phyloP scores from a whole-genome alignment of 2,888 invertebrate species.

The Torymus tubicola region DNA sequence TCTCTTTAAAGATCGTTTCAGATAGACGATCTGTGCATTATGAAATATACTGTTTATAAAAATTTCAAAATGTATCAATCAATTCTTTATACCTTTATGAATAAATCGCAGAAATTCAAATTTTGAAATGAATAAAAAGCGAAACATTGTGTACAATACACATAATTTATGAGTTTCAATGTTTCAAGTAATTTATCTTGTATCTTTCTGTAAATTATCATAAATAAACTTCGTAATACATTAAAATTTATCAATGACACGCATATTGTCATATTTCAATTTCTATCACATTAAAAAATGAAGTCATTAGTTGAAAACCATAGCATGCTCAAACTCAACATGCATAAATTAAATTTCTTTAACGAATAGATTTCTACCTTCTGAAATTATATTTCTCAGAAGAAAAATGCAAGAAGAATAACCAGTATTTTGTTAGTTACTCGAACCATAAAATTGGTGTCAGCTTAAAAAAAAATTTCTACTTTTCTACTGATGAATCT shows the following conservation, averaged over 20 bases:
- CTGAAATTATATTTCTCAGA: background rate
- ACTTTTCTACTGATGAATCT: slow-evolving; percentile 30
- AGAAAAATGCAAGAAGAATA: slow-evolving; percentile 19
- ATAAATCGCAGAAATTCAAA: too few relatives aligned
- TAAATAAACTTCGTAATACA: too few relatives aligned
- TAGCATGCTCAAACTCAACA: background rate
- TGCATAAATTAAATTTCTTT: slow-evolving; percentile 19
- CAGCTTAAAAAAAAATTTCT: slow-evolving; percentile 46
- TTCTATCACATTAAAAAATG: background rate
- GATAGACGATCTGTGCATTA: too few relatives aligned
- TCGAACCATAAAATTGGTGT: slow-evolving; percentile 43
- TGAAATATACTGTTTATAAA: too few relatives aligned
- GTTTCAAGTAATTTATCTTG: too few relatives aligned
- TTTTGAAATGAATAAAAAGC: too few relatives aligned
- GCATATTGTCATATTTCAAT: background rate
- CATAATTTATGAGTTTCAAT: too few relatives aligned
- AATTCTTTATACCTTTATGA: too few relatives aligned
- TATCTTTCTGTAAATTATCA: too few relatives aligned
- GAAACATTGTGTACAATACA: too few relatives aligned
- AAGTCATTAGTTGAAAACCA: background rate
- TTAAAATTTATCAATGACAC: background rate
- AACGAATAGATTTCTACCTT: background rate
- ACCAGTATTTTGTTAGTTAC: slow-evolving; percentile 18
- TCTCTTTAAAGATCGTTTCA: too few relatives aligned
- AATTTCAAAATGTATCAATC: too few relatives aligned